These are phyloP conservation scores for Catostylus mosaicus DNA, from an alignment of 30 jellyfish, hydroid and myxozoan species.

Conservation along the genomic window DNA sequence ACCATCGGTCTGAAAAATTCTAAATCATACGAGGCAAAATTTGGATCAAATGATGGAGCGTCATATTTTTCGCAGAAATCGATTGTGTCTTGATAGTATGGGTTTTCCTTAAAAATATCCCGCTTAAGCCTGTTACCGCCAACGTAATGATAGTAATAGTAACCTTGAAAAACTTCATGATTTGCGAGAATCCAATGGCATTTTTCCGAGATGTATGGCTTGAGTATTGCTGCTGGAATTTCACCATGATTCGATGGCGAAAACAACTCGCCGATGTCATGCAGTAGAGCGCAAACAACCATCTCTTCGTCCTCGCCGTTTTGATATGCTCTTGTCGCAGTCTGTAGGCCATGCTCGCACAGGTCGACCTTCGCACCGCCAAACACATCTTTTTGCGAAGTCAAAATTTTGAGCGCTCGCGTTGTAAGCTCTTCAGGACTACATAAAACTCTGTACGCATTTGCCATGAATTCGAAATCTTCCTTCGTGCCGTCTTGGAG, in stretches of 20 bases:
- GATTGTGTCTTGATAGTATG: constrained; percentile 33
- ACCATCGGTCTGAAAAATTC: constrained; percentile 59
- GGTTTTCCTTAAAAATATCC: constrained; percentile 33
- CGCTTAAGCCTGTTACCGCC: constrained; percentile 60
- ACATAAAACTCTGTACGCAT: constrained; percentile 39
- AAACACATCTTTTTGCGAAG: constrained; percentile 12
- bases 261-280: constrained; percentile 61
- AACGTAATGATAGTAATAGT: constrained; percentile 45
- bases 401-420: constrained; percentile 33
- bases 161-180: constrained; percentile 71
- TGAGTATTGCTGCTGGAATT: constrained; percentile 64
- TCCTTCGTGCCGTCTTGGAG: constrained; percentile 58
- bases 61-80: constrained; percentile 63
- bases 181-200: constrained; percentile 65
- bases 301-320: constrained; percentile 53
- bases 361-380: constrained; percentile 70
- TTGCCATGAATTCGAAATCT: constrained; percentile 62
- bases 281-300: constrained; percentile 62
- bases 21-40: constrained; percentile 36
- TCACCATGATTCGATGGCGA: constrained; percentile 73
- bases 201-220: constrained; percentile 60
- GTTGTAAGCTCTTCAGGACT: constrained; percentile 41
- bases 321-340: constrained; percentile 69
- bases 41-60: constrained; percentile 69
- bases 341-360: constrained; percentile 65